Conservation (phyloP, 2,888 invertebrate genomes). For the Ypsolopha scabrella region DNA sequence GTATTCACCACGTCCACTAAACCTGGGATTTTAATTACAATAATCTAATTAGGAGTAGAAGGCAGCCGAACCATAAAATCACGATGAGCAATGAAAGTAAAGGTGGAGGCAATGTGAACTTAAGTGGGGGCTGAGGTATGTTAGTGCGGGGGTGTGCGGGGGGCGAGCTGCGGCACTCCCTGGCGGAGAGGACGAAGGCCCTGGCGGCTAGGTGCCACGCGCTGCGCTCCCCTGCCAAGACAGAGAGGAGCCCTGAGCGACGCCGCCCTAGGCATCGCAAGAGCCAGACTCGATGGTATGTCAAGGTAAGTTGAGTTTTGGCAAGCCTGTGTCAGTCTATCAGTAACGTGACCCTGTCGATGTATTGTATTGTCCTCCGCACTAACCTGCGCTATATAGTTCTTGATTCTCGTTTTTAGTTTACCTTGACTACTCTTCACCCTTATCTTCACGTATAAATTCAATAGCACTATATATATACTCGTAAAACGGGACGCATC, state of each 20-base stretch:
- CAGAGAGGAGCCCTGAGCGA: constrained; percentile 35
- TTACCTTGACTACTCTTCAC: too few relatives aligned
- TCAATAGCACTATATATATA: too few relatives aligned
- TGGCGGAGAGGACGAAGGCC: constrained; percentile 63
- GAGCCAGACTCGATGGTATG: constrained; percentile 75
- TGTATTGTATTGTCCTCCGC: too few relatives aligned
- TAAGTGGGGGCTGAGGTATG: constrained; percentile 47
- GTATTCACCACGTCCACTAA: too few relatives aligned
- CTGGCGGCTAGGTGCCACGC: constrained; percentile 62
- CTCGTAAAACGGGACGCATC: too few relatives aligned
- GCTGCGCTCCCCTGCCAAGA: constrained; percentile 39
- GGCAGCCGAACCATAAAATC: background rate
- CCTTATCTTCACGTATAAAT: too few relatives aligned
- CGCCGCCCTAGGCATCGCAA: constrained; percentile 60
- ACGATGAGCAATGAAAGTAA: constrained; percentile 2
- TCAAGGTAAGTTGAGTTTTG: constrained; percentile 72
- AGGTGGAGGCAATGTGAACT: constrained; percentile 3
- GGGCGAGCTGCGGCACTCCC: constrained; percentile 56
- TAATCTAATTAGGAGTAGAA: too few relatives aligned
- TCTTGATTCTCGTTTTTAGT: too few relatives aligned
- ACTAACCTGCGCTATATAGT: too few relatives aligned
- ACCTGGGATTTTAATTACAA: too few relatives aligned
- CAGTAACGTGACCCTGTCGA: too few relatives aligned
- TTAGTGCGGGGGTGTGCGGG: constrained; percentile 59
- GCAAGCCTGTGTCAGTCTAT: background rate